Conservation (phyloP, 92 coral and sea anemone genomes). For the Siderastrea siderea region DNA sequence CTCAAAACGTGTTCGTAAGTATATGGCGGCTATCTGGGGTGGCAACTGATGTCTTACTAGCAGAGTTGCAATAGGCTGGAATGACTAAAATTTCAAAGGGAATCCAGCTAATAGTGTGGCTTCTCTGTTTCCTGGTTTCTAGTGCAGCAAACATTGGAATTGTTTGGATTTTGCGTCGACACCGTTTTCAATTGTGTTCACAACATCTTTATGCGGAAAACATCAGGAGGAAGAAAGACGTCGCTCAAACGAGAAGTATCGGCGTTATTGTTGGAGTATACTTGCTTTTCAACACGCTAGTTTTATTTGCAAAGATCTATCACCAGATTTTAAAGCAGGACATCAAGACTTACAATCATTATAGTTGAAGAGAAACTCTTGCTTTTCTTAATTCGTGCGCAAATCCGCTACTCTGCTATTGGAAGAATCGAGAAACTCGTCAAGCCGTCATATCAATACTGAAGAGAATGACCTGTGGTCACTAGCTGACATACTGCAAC, state of each 20-base stretch:
- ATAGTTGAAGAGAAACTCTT: conserved; percentile 79
- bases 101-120: conserved; percentile 17
- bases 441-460: conserved; percentile 25
- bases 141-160: conserved; percentile 8
- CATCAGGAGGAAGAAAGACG: conserved; percentile 14
- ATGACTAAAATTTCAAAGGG: conserved; percentile 11
- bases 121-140: conserved; percentile 14
- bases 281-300: conserved; percentile 62
- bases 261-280: conserved; percentile 68
- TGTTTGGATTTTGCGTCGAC: conserved; percentile 13
- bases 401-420: conserved; percentile 77
- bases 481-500: not conserved
- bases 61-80: conserved; percentile 24
- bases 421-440: conserved; percentile 69
- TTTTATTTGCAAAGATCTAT: conserved; percentile 54
- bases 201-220: not conserved
- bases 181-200: not conserved
- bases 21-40: conserved; percentile 19
- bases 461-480: conserved; percentile 8
- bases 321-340: conserved; percentile 43
- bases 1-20: conserved; percentile 17
- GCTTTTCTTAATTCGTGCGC: conserved; percentile 73
- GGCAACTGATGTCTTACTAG: not conserved
- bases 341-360: conserved; percentile 44
- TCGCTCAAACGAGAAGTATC: conserved; percentile 60